Evolutionary conservation across 2,888 invertebrate genomes (phyloP), one percentile per base, ranked within the genome.

Genomic region (Dermolepida albohirtum): DNA sequence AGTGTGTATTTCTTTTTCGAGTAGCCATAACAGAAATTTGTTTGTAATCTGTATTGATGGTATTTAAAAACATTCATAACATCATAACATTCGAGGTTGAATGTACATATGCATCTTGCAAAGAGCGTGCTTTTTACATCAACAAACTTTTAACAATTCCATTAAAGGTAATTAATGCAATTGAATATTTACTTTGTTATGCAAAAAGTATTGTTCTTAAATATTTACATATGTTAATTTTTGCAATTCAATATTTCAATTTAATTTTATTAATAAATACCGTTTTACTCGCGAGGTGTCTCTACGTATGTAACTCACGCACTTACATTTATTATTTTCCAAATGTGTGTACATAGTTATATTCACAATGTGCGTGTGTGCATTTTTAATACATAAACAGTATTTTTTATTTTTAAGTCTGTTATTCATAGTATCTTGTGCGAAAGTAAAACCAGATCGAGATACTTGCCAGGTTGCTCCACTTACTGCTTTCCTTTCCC

Each of bases 371-470:
- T 22, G 4, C 22, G 22, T 22, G 47, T 59, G 39, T 39, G 59
- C 66, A 57, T 66, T 47, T 39, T 66, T 57, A 66, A 66, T 66
- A 50, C 39, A 59, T 44, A 39, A 66, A 66, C 66, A 66, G 66
- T 57, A 66, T 57, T 66, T 66, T 57, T 66, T 57, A 66, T 57
- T 66, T 66, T 57, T 66, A 34, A 39, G 57, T 57, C 66, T 43
- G 66, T 66, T 66, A 66, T 63, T 63, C 69, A 67, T 69, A 66
- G 66, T 69, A 51, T 44, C 43, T 44, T 68, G 62, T 69, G 71
- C 73, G 71, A 72, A 71, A 72, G 71, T 70, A 72, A 74, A 74
- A 71, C 73, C 69, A 71, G 73, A 73, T 67, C 70, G 62, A 65
- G 65, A 69, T 71, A 70, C 72, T 66, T 66, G 71, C 70, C 64